These are phyloP conservation scores for Ormia ochracea DNA, from an alignment of 2,888 invertebrate species.

Conservation along the genomic window DNA sequence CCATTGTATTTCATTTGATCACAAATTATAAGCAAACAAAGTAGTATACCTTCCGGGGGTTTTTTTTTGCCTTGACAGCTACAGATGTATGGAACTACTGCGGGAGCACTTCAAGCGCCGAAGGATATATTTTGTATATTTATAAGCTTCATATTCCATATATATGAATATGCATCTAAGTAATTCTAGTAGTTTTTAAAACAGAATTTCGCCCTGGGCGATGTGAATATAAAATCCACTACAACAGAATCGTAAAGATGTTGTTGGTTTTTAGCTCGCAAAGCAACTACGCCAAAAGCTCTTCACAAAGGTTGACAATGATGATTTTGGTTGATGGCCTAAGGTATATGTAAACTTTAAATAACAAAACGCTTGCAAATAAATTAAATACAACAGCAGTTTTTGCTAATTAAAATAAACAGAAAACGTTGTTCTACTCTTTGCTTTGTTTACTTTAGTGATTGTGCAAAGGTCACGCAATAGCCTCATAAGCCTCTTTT, in stretches of 20 bases:
- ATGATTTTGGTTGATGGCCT: slow-evolving; percentile 61
- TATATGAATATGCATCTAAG: not conserved
- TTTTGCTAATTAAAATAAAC: slow-evolving; percentile 64
- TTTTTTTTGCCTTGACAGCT: too few relatives aligned
- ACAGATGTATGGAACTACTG: too few relatives aligned
- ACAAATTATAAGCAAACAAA: too few relatives aligned
- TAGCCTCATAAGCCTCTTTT: slow-evolving; percentile 59
- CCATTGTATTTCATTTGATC: too few relatives aligned
- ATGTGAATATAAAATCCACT: slow-evolving; percentile 46
- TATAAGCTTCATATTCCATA: not conserved
- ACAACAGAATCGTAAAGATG: slow-evolving; percentile 42
- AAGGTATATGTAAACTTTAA: slow-evolving; percentile 58
- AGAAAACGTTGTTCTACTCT: slow-evolving; percentile 56
- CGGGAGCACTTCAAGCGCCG: not conserved
- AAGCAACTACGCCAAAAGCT: slow-evolving; percentile 68
- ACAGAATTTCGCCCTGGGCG: slow-evolving; percentile 47
- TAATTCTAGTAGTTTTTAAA: slow-evolving; percentile 19
- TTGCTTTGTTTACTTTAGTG: slow-evolving; percentile 40
- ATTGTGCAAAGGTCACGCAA: slow-evolving; percentile 59
- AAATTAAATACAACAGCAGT: slow-evolving; percentile 40
- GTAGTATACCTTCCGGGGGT: too few relatives aligned
- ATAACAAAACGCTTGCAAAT: slow-evolving; percentile 39
- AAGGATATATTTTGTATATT: not conserved
- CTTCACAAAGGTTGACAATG: slow-evolving; percentile 69
- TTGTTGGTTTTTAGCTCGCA: slow-evolving; percentile 69